A percentile compares a stretch with the other conserved stretches of the same genome.
Conservation (phyloP, 2,888 invertebrate genomes). For the Euproctis similis region DNA sequence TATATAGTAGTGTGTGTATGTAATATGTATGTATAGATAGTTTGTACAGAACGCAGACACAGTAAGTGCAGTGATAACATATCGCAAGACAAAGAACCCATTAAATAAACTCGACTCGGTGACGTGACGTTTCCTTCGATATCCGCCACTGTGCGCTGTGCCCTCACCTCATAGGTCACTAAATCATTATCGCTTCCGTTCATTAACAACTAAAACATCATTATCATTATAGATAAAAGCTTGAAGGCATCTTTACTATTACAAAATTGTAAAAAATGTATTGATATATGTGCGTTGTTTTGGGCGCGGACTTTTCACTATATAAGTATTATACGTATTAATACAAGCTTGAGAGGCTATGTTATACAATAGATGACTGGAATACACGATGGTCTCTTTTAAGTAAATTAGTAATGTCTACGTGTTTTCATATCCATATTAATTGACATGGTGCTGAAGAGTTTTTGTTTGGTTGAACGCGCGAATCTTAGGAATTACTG, state of each 20-base stretch:
- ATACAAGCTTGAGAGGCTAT: too few species aligned
- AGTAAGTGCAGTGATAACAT: slow-evolving; percentile 56
- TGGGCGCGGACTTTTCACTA: too few species aligned
- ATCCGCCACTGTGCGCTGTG: slow-evolving; percentile 49
- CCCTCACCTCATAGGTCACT: slow-evolving; percentile 67
- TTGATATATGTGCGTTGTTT: too few species aligned
- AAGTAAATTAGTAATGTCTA: too few species aligned
- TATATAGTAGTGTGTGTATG: neutral
- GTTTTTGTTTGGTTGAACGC: too few species aligned
- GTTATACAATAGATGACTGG: too few species aligned
- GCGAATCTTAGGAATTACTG: too few species aligned
- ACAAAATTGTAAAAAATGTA: slow-evolving; percentile 4
- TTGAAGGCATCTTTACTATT: slow-evolving; percentile 13
- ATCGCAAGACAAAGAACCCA: slow-evolving; percentile 72
- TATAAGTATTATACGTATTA: too few species aligned
- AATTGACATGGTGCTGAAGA: too few species aligned
- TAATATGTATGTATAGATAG: slow-evolving; percentile 17
- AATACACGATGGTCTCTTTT: too few species aligned
- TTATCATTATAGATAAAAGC: slow-evolving; percentile 31
- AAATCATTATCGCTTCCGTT: slow-evolving; percentile 69
- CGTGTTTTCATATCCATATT: too few species aligned
- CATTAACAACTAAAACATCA: slow-evolving; percentile 45
- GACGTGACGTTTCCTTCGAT: slow-evolving; percentile 73
- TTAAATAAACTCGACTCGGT: slow-evolving; percentile 58
- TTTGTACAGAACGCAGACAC: slow-evolving; percentile 37